These are phyloP conservation scores for Nowickia ferox DNA, from an alignment of 2,888 invertebrate species.

Conservation along the genomic window DNA sequence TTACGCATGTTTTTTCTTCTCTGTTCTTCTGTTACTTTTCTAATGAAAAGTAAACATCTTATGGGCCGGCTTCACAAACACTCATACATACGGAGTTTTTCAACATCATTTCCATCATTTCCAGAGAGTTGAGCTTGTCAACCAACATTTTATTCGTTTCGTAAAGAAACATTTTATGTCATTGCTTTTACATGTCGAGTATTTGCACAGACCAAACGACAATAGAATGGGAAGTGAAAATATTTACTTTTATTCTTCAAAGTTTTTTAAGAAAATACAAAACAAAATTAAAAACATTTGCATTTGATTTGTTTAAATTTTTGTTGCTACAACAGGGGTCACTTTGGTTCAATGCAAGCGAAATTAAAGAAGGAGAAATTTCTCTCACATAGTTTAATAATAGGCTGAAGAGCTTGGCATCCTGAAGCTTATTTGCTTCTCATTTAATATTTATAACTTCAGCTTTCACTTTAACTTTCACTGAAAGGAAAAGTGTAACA, in stretches of 20 bases:
- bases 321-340: slow-evolving; percentile 43
- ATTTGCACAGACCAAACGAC: slow-evolving; percentile 1
- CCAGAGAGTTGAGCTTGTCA: slow-evolving; percentile 26
- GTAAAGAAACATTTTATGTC: slow-evolving; percentile 50
- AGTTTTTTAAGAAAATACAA: slow-evolving; percentile 44
- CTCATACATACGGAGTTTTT: background rate
- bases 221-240: slow-evolving; percentile 57
- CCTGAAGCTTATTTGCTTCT: slow-evolving; percentile 41
- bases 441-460: slow-evolving; percentile 54
- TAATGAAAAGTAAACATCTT: slow-evolving; percentile 66
- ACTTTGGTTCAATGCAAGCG: slow-evolving; percentile 50
- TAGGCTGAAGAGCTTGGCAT: slow-evolving; percentile 1
- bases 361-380: background rate
- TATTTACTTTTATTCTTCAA: slow-evolving; percentile 34
- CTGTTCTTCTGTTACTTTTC: slow-evolving; percentile 55
- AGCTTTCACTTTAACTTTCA: slow-evolving; percentile 25
- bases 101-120: slow-evolving; percentile 16
- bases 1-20: slow-evolving; percentile 5
- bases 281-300: slow-evolving; percentile 59
- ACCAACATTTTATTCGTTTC: slow-evolving; percentile 12
- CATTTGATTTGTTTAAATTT: slow-evolving; percentile 19
- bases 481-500: slow-evolving; percentile 16
- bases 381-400: slow-evolving; percentile 48
- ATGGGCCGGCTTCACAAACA: slow-evolving; percentile 9
- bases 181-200: slow-evolving; percentile 30